A percentile compares a stretch with the other conserved stretches of the same genome.
Evolutionary conservation across 2,113 vertebrate species (phyloP).

Genomic region (Pituophis catenifer): DNA sequence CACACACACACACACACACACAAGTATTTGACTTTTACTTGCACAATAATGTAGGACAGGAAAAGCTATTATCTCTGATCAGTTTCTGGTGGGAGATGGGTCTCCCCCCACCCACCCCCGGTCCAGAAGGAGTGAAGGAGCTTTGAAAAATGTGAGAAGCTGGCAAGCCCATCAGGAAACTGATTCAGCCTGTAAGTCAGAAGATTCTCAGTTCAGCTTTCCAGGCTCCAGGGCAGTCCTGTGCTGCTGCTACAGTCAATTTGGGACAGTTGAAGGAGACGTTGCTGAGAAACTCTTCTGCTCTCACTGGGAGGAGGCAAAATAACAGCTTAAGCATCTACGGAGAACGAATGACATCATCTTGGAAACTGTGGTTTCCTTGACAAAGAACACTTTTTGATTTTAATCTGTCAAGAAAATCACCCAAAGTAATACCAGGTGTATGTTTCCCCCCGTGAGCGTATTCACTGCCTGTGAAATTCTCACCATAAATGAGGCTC

Average conservation of each 20-base stretch:
- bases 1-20: no score
- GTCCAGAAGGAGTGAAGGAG: neutral
- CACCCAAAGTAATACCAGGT: neutral
- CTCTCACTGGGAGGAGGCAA: neutral
- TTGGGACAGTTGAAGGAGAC: neutral
- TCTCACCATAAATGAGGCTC: neutral
- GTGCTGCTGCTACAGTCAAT: neutral
- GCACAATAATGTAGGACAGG: neutral
- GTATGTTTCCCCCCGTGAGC: neutral
- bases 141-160: neutral
- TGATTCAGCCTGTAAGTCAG: neutral
- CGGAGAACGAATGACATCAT: neutral
- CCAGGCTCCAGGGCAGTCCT: neutral
- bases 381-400: neutral
- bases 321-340: neutral
- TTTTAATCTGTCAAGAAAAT: neutral
- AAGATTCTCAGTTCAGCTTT: neutral
- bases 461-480: neutral
- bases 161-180: neutral
- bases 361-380: neutral
- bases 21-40: neutral
- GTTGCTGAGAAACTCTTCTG: neutral
- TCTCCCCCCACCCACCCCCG: neutral
- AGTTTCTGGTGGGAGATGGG: neutral
- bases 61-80: neutral